phyloP scores from a whole-genome alignment of 2,888 invertebrate genomes.

The Portevinia maculata region DNA sequence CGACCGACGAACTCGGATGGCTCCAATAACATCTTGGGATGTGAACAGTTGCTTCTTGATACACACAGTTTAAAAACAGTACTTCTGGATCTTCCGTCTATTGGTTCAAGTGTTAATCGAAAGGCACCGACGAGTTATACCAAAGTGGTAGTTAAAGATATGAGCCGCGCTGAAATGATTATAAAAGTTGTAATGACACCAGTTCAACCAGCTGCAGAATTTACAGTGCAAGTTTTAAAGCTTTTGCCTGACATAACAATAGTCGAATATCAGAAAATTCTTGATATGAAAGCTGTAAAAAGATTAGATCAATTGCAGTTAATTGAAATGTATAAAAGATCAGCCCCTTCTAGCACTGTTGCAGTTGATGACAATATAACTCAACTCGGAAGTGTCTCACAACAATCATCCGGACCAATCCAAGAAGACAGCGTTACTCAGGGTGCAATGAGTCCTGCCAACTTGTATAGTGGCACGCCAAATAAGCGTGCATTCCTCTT shows the following conservation, averaged over 20 bases:
- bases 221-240: conserved; percentile 95
- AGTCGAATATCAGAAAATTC: conserved; percentile 95
- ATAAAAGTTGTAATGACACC: conserved; percentile 99
- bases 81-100: conserved; percentile 95
- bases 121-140: conserved; percentile 95
- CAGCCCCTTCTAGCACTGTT: conserved; percentile 76
- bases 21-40: conserved; percentile 87
- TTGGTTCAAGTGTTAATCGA: conserved; percentile 93
- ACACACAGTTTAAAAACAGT: conserved; percentile 97
- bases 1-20: conserved; percentile 86
- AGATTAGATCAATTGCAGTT: conserved; percentile 84
- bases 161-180: conserved; percentile 99
- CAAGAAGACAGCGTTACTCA: conserved; percentile 55
- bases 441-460: conserved; percentile 40
- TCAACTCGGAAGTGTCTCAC: conserved; percentile 31
- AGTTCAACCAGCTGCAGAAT: conserved; percentile 88
- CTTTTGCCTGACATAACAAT: conserved; percentile 94
- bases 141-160: conserved; percentile 89
- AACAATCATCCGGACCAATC: neutral
- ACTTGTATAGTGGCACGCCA: conserved; percentile 76
- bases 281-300: conserved; percentile 95
- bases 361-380: conserved; percentile 45
- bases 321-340: conserved; percentile 85
- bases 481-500: conserved; percentile 80
- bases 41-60: conserved; percentile 96